These are phyloP conservation scores for Hylomyscus alleni DNA, from an alignment of 2,797 vertebrate species.

Conservation along the genomic window DNA sequence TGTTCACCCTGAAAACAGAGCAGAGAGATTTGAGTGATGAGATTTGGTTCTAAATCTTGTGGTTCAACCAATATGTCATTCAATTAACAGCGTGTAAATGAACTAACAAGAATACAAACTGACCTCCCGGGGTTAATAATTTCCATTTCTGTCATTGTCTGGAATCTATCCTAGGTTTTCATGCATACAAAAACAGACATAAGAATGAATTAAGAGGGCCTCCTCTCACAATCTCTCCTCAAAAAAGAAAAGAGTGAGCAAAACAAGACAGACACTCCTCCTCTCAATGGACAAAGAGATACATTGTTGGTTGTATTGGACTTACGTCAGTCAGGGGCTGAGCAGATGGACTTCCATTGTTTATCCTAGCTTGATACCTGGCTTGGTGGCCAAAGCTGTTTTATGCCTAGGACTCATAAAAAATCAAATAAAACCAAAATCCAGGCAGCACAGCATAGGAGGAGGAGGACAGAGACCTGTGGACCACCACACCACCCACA, in stretches of 20 bases:
- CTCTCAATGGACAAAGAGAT: neutral
- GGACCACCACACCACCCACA: neutral
- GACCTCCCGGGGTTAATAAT: conserved; percentile 54
- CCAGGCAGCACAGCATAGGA: neutral
- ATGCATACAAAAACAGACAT: conserved; percentile 12
- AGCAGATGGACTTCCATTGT: neutral
- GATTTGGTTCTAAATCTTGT: conserved; percentile 32
- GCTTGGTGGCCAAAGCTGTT: neutral
- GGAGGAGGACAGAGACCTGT: neutral
- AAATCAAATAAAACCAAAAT: neutral
- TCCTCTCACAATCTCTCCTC: conserved; percentile 24
- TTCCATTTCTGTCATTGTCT: conserved; percentile 64
- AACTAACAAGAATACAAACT: conserved; percentile 66
- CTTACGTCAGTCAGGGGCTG: neutral
- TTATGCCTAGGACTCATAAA: neutral
- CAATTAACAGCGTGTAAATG: conserved; percentile 64
- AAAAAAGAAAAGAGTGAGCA: neutral
- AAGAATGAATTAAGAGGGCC: conserved; percentile 37
- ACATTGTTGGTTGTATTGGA: neutral
- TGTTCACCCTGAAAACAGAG: conserved; percentile 48
- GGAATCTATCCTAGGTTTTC: conserved; percentile 68
- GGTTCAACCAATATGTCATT: conserved; percentile 39
- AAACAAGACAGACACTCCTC: neutral
- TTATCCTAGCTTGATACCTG: neutral
- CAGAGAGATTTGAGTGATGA: neutral